Evolutionary conservation across 2,113 vertebrate genomes (phyloP), one percentile per base, ranked within the genome.

Genomic region (Glaucidium brasilianum): DNA sequence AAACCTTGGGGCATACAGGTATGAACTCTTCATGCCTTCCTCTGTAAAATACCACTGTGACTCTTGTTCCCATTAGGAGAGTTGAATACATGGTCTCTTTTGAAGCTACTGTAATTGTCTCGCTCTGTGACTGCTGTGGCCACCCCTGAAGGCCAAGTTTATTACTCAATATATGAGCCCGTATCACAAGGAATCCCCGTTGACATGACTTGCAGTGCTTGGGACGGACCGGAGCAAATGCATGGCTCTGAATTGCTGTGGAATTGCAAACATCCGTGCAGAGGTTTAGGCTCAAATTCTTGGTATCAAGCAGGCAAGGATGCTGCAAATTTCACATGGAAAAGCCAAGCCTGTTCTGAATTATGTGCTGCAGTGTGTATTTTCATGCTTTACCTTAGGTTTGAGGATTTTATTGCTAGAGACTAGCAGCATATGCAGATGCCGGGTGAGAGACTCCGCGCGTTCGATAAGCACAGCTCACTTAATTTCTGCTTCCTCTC

Each of bases 221-320:
- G 2, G 52, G 47, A 55, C 0, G 0, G 47, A 56, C 13, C 0
- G 0, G 19, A 88, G 43, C 68, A 71, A 90, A 63, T 2, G 0
- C 26, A 9, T 3, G 2, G 56, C 35, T 77, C 85, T 78, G 25
- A 71, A 39, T 41, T 87, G 49, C 56, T 6, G 1, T 67, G 41
- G 30, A 66, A 52, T 73, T 12, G 15, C 58, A 66, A 58, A 25
- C 49, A 68, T 53, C 56, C 0, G 0, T 90, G 67, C 56, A 49
- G 49, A 76, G 32, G 20, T 71, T 87, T 62, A 73, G 39, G 43
- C 63, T 79, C 69, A 82, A 53, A 47, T 62, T 91, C 50, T 88
- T 49, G 29, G 5, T 86, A 29, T 80, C 26, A 29, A 77, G 60
- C 29, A 75, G 73, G 43, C 52, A 81, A 87, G 34, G 39, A 26